These are phyloP conservation scores for Suillia variegata DNA, from an alignment of 2,888 invertebrate species.

Conservation along the genomic window DNA sequence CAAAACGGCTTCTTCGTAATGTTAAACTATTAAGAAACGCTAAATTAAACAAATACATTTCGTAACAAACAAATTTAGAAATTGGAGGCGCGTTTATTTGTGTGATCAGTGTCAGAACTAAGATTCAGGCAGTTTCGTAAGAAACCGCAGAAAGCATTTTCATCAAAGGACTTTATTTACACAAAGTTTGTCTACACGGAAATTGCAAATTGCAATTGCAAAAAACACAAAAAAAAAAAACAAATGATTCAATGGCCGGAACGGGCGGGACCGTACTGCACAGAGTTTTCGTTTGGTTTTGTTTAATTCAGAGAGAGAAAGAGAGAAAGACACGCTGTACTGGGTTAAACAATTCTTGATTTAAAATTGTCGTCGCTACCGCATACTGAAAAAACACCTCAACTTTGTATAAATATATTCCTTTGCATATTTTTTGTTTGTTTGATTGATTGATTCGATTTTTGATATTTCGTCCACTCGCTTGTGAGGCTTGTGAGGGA, in stretches of 20 bases:
- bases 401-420: conserved; percentile 60
- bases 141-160: too few relatives aligned
- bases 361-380: not conserved
- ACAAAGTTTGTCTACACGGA: conserved; percentile 48
- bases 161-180: conserved; percentile 58
- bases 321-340: not conserved
- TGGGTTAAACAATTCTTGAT: not conserved
- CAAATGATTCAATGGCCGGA: conserved; percentile 1
- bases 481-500: conserved; percentile 31
- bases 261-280: conserved; percentile 26
- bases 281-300: not conserved
- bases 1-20: conserved; percentile 39
- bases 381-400: conserved; percentile 28
- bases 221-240: not conserved
- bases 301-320: conserved; percentile 28
- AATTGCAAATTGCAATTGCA: not conserved
- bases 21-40: too few relatives aligned
- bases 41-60: too few relatives aligned
- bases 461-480: conserved; percentile 32
- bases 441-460: too few relatives aligned
- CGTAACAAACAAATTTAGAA: conserved; percentile 31
- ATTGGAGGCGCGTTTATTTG: conserved; percentile 37
- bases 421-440: too few relatives aligned
- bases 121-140: conserved; percentile 30
- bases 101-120: conserved; percentile 49